These are phyloP conservation scores for Antitype chi DNA, from an alignment of 2,888 invertebrate genomes.

Conservation along the genomic window DNA sequence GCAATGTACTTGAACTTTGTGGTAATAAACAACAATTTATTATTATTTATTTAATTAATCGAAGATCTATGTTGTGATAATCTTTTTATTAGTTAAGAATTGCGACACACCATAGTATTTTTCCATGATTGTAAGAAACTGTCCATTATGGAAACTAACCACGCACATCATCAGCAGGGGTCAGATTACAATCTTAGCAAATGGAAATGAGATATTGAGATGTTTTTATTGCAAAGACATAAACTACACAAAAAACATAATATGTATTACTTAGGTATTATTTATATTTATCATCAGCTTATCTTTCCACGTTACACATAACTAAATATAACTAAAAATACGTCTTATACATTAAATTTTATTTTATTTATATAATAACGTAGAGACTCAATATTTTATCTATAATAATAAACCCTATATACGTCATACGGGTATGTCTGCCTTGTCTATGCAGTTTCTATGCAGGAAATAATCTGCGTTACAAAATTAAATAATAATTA, in stretches of 20 bases:
- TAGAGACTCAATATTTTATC: neutral
- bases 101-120: neutral
- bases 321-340: neutral
- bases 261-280: neutral
- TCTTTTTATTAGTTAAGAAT: neutral
- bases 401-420: neutral
- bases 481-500: slow-evolving; percentile 20
- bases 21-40: too few relatives aligned
- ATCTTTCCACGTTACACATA: slow-evolving; percentile 12
- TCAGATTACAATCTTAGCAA: slow-evolving; percentile 29
- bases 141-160: neutral
- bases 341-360: slow-evolving; percentile 4
- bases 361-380: slow-evolving; percentile 3
- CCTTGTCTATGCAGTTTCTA: neutral
- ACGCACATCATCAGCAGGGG: slow-evolving; percentile 2
- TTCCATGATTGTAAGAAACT: neutral
- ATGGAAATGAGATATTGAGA: slow-evolving; percentile 10
- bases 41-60: too few relatives aligned
- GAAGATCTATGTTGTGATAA: neutral
- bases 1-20: too few relatives aligned
- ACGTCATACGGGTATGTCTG: neutral
- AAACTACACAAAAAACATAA: slow-evolving; percentile 16
- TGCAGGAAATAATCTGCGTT: slow-evolving; percentile 23
- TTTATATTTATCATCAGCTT: slow-evolving; percentile 12
- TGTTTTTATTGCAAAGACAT: slow-evolving; percentile 40